Percentiles rank a stretch among this genome's conserved stretches.
phyloP scores from a whole-genome alignment of 2,888 invertebrate genomes.

The Drosophila demipolita region DNA sequence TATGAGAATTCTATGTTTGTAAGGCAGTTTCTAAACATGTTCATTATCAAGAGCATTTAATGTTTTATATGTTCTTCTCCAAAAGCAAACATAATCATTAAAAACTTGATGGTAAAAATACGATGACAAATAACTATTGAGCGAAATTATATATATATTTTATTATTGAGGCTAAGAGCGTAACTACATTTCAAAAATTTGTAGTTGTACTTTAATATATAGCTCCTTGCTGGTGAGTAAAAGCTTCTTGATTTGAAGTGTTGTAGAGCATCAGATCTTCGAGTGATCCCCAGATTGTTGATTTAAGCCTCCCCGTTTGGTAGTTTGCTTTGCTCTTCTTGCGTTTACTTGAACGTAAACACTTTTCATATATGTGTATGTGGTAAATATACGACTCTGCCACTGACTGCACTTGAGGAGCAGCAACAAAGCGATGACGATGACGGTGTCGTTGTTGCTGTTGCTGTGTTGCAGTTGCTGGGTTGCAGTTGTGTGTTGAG shows the following conservation, averaged over 20 bases:
- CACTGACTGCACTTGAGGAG: slow-evolving; percentile 70
- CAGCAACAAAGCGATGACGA: slow-evolving; percentile 65
- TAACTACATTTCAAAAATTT: not conserved
- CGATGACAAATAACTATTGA: not conserved
- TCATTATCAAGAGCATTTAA: too few species aligned
- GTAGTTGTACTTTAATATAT: not conserved
- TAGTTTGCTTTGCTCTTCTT: slow-evolving; percentile 57
- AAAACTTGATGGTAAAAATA: not conserved
- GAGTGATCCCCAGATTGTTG: not conserved
- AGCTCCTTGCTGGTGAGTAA: too few species aligned
- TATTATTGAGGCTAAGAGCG: not conserved
- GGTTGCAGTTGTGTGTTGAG: slow-evolving; percentile 24
- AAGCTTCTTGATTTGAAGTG: not conserved
- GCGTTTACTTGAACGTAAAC: slow-evolving; percentile 62
- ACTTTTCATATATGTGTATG: slow-evolving; percentile 32
- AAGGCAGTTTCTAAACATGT: not conserved
- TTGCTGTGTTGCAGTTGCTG: slow-evolving; percentile 21
- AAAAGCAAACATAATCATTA: not conserved
- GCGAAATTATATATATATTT: not conserved
- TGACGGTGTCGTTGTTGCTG: slow-evolving; percentile 32
- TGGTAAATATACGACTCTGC: slow-evolving; percentile 48
- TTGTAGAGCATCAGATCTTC: slow-evolving; percentile 37
- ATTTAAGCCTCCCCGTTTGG: slow-evolving; percentile 38
- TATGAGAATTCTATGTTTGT: not conserved
- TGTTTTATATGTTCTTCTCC: not conserved